Evolutionary conservation across 2,797 vertebrate genomes (phyloP).

Genomic region (Notolepis coatsorum): DNA sequence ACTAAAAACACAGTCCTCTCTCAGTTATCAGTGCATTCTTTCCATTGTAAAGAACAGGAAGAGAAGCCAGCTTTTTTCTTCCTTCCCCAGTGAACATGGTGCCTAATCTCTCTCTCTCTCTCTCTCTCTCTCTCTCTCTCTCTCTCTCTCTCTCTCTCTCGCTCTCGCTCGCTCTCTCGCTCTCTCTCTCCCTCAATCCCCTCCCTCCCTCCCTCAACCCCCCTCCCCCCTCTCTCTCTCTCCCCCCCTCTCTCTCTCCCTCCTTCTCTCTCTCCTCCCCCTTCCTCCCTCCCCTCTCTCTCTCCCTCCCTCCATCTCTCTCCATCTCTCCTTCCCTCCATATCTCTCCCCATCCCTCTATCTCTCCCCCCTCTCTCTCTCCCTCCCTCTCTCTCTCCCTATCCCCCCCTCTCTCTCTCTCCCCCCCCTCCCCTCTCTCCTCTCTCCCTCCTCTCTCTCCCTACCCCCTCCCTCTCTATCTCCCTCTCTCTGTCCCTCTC

Average conservation of each 20-base stretch:
- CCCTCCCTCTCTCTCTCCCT: conserved; percentile 44
- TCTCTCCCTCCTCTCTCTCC: conserved; percentile 48
- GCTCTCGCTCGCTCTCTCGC: conserved; percentile 49
- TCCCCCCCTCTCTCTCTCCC: background rate
- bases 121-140: conserved; percentile 43
- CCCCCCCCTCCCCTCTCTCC: conserved; percentile 61
- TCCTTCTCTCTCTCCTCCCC: conserved; percentile 51
- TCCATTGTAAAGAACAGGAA: no score
- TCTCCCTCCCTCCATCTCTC: conserved; percentile 12
- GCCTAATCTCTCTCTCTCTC: background rate
- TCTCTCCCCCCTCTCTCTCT: background rate
- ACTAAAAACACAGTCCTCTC: no score
- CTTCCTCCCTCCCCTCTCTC: conserved; percentile 37
- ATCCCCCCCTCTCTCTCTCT: conserved; percentile 32
- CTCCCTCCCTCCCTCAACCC: conserved; percentile 30
- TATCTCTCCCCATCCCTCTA: conserved; percentile 16
- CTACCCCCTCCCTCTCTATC: conserved; percentile 22
- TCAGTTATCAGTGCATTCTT: no score
- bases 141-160: conserved; percentile 19
- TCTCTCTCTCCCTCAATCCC: conserved; percentile 55
- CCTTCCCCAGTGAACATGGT: no score
- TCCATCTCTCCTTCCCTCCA: conserved; percentile 74
- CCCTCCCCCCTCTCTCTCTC: conserved; percentile 16
- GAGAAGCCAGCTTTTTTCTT: no score
- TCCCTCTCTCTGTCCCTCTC: conserved; percentile 53